Conservation (phyloP, 2,113 vertebrate genomes). For the Phasianus colchicus region DNA sequence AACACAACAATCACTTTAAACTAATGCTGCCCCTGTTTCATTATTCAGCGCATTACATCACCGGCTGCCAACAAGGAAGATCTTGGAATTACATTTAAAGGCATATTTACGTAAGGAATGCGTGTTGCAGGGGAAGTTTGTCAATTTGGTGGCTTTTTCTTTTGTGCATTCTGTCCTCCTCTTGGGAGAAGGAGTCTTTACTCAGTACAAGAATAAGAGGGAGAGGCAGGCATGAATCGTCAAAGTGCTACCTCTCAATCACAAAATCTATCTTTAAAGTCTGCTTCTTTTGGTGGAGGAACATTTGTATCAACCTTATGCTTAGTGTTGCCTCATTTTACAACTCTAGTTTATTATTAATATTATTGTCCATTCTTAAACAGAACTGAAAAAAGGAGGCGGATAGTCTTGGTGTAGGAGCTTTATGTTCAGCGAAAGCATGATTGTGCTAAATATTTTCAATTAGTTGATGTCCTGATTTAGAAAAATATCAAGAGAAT, state of each 20-base stretch:
- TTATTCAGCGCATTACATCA: constrained; percentile 19
- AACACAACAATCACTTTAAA: constrained; percentile 44
- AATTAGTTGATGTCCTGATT: background rate
- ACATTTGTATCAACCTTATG: background rate
- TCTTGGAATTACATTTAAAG: constrained; percentile 13
- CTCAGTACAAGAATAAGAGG: background rate
- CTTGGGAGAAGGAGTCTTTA: background rate
- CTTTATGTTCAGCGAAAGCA: background rate
- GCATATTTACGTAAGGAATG: background rate
- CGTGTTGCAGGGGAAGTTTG: background rate
- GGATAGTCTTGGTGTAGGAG: background rate
- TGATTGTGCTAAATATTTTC: background rate
- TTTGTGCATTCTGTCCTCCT: background rate
- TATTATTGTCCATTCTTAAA: background rate
- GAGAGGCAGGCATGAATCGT: background rate
- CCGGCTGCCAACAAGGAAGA: background rate
- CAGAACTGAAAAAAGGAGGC: background rate
- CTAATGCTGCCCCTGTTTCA: constrained; percentile 32
- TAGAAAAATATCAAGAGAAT: background rate
- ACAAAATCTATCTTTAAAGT: background rate
- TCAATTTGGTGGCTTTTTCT: background rate
- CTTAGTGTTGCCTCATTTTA: background rate
- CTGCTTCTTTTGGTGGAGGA: background rate
- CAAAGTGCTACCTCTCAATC: background rate
- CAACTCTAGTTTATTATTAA: background rate